A percentile compares a stretch with the other conserved stretches of the same genome.
These are phyloP conservation scores for Tyrannus savana DNA, from an alignment of 2,113 vertebrate species.

Conservation along the genomic window DNA sequence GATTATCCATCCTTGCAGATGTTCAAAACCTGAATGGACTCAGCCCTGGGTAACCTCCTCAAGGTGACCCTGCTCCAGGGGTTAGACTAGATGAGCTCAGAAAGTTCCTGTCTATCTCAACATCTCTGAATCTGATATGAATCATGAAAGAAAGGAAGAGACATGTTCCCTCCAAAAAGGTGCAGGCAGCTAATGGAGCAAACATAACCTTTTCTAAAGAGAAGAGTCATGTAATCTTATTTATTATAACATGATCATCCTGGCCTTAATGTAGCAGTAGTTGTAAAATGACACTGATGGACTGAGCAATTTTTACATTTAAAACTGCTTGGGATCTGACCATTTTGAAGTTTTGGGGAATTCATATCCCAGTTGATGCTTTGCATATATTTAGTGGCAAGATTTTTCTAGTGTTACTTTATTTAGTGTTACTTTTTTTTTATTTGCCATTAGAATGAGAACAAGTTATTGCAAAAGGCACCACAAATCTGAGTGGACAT, in stretches of 20 bases:
- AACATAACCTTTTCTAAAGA: background rate
- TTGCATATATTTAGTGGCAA: background rate
- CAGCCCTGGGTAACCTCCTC: background rate
- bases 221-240: background rate
- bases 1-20: background rate
- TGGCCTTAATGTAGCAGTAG: background rate
- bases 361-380: background rate
- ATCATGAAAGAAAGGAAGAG: background rate
- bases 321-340: background rate
- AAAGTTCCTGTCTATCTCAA: background rate
- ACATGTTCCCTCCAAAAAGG: background rate
- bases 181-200: background rate
- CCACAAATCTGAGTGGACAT: background rate
- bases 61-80: accelerated
- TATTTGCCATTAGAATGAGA: background rate
- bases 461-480: background rate
- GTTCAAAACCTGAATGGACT: background rate
- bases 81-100: background rate
- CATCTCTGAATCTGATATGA: background rate
- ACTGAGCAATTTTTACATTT: background rate
- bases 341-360: background rate
- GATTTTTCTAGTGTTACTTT: background rate
- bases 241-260: background rate
- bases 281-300: background rate
- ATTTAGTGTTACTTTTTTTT: background rate